phyloP scores from a whole-genome alignment of 2,797 vertebrate species.

The Dryobates pubescens region DNA sequence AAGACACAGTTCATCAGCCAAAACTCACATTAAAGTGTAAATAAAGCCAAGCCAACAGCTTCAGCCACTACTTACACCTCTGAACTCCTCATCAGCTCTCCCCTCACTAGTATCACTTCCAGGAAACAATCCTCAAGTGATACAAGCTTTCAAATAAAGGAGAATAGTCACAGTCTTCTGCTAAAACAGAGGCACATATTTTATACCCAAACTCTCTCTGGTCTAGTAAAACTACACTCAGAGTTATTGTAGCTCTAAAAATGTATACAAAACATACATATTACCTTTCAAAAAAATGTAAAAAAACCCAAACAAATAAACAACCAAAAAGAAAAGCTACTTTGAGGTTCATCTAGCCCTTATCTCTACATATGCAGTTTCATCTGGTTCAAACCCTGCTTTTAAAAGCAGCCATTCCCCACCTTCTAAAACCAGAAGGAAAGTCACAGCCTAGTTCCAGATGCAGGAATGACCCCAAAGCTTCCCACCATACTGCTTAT shows the following conservation, averaged over 20 bases:
- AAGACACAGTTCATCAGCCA: not conserved
- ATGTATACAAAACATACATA: not conserved
- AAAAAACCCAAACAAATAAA: no score
- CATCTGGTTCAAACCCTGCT: not conserved
- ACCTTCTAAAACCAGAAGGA: not conserved
- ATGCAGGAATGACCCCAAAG: not conserved
- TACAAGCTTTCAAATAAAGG: accelerated
- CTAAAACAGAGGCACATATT: not conserved
- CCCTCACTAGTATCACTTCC: not conserved
- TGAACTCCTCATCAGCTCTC: not conserved
- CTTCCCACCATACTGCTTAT: not conserved
- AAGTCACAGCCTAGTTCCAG: not conserved
- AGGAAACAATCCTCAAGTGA: not conserved
- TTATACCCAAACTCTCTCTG: not conserved
- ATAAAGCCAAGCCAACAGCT: not conserved
- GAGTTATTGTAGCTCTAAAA: not conserved
- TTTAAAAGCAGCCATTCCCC: not conserved
- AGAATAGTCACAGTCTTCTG: not conserved
- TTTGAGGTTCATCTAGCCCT: not conserved
- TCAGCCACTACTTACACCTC: not conserved
- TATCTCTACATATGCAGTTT: not conserved
- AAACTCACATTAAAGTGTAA: not conserved
- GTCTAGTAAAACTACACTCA: not conserved
- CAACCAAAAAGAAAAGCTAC: no score
- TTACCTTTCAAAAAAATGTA: not conserved